These are phyloP conservation scores for Gerris lacustris DNA, from an alignment of 2,888 invertebrate species.

Conservation along the genomic window DNA sequence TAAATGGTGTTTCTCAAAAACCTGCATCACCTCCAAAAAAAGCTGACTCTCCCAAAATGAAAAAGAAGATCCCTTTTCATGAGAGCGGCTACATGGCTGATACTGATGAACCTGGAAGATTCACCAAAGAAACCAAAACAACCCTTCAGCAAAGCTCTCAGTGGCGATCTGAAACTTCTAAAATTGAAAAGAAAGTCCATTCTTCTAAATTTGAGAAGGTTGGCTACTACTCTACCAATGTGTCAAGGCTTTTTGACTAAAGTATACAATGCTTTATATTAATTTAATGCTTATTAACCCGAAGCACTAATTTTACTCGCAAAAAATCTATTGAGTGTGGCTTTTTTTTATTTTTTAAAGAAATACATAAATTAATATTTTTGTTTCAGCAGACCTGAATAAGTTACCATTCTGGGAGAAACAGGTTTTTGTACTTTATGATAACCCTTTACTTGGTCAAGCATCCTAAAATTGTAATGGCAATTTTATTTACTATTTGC, in stretches of 20 bases:
- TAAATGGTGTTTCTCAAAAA: constrained; percentile 32
- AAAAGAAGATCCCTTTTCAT: constrained; percentile 37
- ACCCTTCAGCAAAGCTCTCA: background rate
- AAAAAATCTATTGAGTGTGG: too few relatives aligned
- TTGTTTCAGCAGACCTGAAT: too few relatives aligned
- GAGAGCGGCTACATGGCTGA: constrained; percentile 59
- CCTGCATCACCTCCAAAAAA: constrained; percentile 39
- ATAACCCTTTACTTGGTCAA: too few relatives aligned
- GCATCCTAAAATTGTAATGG: too few relatives aligned
- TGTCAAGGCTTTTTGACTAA: background rate
- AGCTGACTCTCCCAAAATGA: constrained; percentile 44
- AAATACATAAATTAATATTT: too few relatives aligned
- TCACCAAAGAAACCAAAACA: constrained; percentile 15
- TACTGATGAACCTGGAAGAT: constrained; percentile 46
- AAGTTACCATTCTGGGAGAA: too few relatives aligned
- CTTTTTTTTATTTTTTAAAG: too few relatives aligned
- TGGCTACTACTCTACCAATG: background rate
- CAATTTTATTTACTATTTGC: too few relatives aligned
- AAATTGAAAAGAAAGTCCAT: constrained; percentile 1
- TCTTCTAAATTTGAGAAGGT: constrained; percentile 9
- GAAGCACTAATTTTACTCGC: too few relatives aligned
- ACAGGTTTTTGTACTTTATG: too few relatives aligned
- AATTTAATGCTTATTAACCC: too few relatives aligned
- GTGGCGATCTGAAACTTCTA: background rate
- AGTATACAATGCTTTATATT: too few relatives aligned